Evolutionary conservation across 2,888 invertebrate species (phyloP), one percentile per base, ranked within the genome.

Genomic region (Caenorhabditis becei): DNA sequence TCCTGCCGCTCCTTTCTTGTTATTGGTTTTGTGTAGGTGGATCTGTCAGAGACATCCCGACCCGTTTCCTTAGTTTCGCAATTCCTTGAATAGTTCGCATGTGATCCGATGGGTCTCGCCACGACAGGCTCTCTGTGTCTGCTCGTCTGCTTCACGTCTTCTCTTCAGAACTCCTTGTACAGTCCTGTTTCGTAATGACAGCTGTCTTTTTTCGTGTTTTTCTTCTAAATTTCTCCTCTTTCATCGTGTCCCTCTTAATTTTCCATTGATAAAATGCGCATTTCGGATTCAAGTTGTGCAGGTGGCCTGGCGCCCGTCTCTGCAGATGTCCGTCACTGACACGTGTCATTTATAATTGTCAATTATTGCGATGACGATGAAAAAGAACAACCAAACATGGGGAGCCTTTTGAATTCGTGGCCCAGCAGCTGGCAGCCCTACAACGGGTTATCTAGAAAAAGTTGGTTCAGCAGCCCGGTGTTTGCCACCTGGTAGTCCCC

Each of bases 271-370:
- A 58, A 58, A 26, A 26, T 14, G 58, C 58, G 37, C 23, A 41
- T 28, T 56, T 56, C 35, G 28, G 26, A 28, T 65, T 74, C 74
- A 75, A 75, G 75, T 75, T 75, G 44, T 41, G 66, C 61, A 66
- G 75, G 59, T 67, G 66, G 66, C 59, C 1, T 10, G 35, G 58
- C 32, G 35, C 58, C 59, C 32, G 44, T 26, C 18, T 18, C 41
- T 10, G 74, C 75, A 75, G 75, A 75, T 75, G 75, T 75, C 35
- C 53, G 20, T 41, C 66, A 66, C 35, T 75, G 75, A 75, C 66
- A 66, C 66, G 75, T 75, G 75, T 66, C 75, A 75, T 61, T 61
- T 66, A 75, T 75, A 61, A 75, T 75, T 75, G 75, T 66, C 75
- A 66, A 66, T 67, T 74, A 74, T 74, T 74, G 51, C n/a, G 41